Evolutionary conservation across 2,797 vertebrate genomes (phyloP).

Genomic region (Chelonia mydas): DNA sequence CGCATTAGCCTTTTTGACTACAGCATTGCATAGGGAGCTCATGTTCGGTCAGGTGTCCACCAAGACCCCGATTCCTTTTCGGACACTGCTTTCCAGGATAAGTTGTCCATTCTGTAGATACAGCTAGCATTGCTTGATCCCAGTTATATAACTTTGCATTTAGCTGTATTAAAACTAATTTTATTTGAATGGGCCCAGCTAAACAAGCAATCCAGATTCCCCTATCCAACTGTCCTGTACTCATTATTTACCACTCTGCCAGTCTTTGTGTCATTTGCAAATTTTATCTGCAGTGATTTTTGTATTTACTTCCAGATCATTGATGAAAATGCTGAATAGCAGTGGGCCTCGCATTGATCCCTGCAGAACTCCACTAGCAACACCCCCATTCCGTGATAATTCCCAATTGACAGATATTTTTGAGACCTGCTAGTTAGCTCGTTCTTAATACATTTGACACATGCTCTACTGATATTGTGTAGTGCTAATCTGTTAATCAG

Average conservation of each 20-base stretch:
- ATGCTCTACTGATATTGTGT: too few relatives aligned
- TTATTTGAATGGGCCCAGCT: neutral
- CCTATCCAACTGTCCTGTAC: neutral
- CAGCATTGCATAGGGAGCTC: neutral
- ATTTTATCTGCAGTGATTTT: neutral
- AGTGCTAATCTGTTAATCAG: too few relatives aligned
- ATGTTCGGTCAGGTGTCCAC: neutral
- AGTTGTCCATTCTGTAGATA: neutral
- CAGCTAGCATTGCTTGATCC: neutral
- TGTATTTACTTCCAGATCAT: neutral
- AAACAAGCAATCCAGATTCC: slow-evolving; percentile 4
- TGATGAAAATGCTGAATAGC: neutral
- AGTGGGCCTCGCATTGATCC: neutral
- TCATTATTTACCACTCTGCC: slow-evolving; percentile 7
- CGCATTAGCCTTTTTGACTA: neutral
- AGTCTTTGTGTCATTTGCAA: neutral
- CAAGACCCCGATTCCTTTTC: neutral
- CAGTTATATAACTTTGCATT: neutral
- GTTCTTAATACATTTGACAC: too few relatives aligned
- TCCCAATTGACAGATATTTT: too few relatives aligned
- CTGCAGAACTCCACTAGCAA: too few relatives aligned
- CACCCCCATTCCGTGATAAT: too few relatives aligned
- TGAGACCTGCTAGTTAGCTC: too few relatives aligned
- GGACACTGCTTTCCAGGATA: neutral
- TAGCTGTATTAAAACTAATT: neutral